Base-by-base conservation (phyloP, 2,113 vertebrate genomes). In the Danio rerio region DNA sequence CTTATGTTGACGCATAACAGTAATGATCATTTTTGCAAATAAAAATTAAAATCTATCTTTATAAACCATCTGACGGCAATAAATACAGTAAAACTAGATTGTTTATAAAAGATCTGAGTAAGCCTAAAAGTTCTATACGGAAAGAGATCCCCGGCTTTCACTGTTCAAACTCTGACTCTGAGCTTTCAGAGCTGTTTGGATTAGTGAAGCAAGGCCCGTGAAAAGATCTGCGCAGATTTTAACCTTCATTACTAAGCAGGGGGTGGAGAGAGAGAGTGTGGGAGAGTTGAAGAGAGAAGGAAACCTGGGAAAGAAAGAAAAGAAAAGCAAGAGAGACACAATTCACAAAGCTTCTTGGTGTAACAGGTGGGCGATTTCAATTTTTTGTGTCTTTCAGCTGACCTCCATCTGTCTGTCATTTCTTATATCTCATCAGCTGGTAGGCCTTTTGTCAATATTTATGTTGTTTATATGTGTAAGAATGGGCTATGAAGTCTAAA, bases 141-240 rank as follows among this genome's bases (percentile, higher is more conserved):
- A 49, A 69, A 20, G 15, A 45, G 65, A 69, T 69, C 16, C 7
- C 45, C 13, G 12, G 62, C 31, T 31, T 65, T 65, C 62, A 9
- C 65, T 10, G 63, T 21, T 71, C 68, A 69, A 69, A 49, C 66
- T 18, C 40, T 66, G 58, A n/a, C 56, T 65, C 58, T 31, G 9
- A 18, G 49, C 21, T 65, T 65, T 65, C 12, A 63, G 45, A 12
- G 47, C 62, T 55, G 21, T 66, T 43, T 65, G 77, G 81, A 83
- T 83, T 83, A 83, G 50, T 66, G 78, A 65, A 16, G 59, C 59
- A 61, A 63, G 52, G 31, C 53, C 72, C 4, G 6, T n/a, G 58
- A 59, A 80, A 80, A 2, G 20, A 81, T 20, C 70, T 53, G 72
- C 20, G 55, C 50, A 20, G 71, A 66, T 82, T 75, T 82, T 10